Conservation (phyloP, 2,888 invertebrate species). For the Campoplex nolae region DNA sequence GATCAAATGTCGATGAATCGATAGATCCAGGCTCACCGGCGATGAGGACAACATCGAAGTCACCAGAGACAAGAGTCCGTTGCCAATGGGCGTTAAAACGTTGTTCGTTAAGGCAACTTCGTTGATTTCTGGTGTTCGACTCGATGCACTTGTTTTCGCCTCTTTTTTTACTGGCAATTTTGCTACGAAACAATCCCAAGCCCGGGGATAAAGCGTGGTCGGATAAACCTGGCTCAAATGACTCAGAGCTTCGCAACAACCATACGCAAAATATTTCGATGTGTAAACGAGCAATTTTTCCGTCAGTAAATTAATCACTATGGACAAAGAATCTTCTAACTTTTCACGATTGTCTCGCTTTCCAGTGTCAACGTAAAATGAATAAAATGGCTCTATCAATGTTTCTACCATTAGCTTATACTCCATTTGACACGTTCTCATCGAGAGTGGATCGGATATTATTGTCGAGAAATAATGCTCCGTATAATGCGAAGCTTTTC, state of each 20-base stretch:
- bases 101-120: constrained; percentile 60
- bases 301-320: constrained; percentile 86
- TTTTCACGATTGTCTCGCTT: constrained; percentile 72
- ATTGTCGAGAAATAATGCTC: constrained; percentile 79
- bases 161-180: constrained; percentile 75
- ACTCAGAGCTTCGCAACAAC: constrained; percentile 89
- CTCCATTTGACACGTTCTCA: constrained; percentile 67
- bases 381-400: constrained; percentile 85
- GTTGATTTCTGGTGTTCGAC: constrained; percentile 66
- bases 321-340: constrained; percentile 86
- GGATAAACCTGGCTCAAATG: constrained; percentile 88
- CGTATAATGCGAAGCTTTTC: constrained; percentile 84
- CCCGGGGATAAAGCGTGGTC: constrained; percentile 88
- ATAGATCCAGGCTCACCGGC: constrained; percentile 85
- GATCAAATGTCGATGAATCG: constrained; percentile 84
- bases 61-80: constrained; percentile 81
- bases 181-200: constrained; percentile 87
- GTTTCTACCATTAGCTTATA: constrained; percentile 85
- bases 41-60: constrained; percentile 85
- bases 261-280: constrained; percentile 89
- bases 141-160: constrained; percentile 68
- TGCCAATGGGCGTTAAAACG: constrained; percentile 71
- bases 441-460: constrained; percentile 71
- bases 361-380: constrained; percentile 76
- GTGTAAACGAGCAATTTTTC: constrained; percentile 87